Evolutionary conservation across 2,888 invertebrate genomes (phyloP), one percentile per base, ranked within the genome.

Genomic region (Leucophenga montana): DNA sequence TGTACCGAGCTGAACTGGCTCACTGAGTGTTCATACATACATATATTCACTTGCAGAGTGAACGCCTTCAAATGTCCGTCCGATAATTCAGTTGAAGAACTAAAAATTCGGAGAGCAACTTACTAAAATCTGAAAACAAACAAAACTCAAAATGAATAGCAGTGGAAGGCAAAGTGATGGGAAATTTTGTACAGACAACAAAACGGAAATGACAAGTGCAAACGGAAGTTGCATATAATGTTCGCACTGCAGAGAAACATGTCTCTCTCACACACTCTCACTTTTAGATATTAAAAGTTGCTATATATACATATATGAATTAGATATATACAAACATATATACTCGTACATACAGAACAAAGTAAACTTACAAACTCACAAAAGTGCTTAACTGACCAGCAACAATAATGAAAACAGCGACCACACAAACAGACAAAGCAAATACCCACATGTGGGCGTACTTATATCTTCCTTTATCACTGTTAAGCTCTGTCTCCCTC

Each of bases 391-490:
- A 50, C 50, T 50, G 50, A 1, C 50, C 50, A 50, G 18, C 50
- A 50, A 50, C 50, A 50, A 14, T 56, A 39, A 31, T 57, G 39
- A 48, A 20, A n/a, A 64, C 50, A 57, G 31, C 48, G 67, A 62
- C 71, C 71, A 66, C 73, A 75, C 59, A 61, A 5, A 71, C 73
- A n/a, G n/a, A 71, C 67, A 44, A 44, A 61, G 76, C 33, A 33
- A 33, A 33, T 33, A 33, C 33, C 33, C 33, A 33, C 33, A 33
- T 33, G 33, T 33, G 8, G 66, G 80, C 82, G 79, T 82, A 79
- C 50, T 18, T 50, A 5, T 50, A 5, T 50, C 13, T 50, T 6
- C 4, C n/a, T 6, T 18, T 50, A 50, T 50, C 3, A 6, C 5
- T 50, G 13, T 50, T 3, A 50, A 3, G 4, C 18, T 50, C n/a